phyloP scores from a whole-genome alignment of 2,888 invertebrate species.

The Scaptomyza parva region DNA sequence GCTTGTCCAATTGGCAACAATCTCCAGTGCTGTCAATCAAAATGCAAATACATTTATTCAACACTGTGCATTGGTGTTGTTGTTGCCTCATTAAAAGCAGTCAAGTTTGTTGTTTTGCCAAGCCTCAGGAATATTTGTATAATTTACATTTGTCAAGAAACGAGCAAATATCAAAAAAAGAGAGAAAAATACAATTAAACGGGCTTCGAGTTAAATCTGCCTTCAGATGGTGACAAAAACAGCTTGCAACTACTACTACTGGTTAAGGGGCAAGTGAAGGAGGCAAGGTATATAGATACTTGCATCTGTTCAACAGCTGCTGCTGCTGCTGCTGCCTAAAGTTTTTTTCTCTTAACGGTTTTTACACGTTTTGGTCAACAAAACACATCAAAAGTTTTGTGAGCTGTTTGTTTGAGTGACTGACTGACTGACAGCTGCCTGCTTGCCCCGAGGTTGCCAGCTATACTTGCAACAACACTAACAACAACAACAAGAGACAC shows the following conservation, averaged over 20 bases:
- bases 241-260: slow-evolving; percentile 40
- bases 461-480: too few species aligned
- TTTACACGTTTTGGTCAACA: slow-evolving; percentile 77
- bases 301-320: slow-evolving; percentile 62
- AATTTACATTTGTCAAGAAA: slow-evolving; percentile 68
- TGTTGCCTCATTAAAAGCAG: slow-evolving; percentile 72
- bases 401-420: slow-evolving; percentile 52
- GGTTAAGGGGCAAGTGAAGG: neutral
- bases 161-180: slow-evolving; percentile 25
- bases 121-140: slow-evolving; percentile 48
- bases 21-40: slow-evolving; percentile 75
- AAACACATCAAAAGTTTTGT: slow-evolving; percentile 66
- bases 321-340: slow-evolving; percentile 42
- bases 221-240: slow-evolving; percentile 54
- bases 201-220: slow-evolving; percentile 40
- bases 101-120: slow-evolving; percentile 11
- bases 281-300: slow-evolving; percentile 27
- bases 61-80: neutral
- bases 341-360: slow-evolving; percentile 65
- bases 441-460: slow-evolving; percentile 49
- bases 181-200: slow-evolving; percentile 37
- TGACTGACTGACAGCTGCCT: slow-evolving; percentile 72
- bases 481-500: slow-evolving; percentile 40
- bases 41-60: slow-evolving; percentile 68
- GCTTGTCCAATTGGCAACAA: slow-evolving; percentile 66